A percentile compares a stretch with the other conserved stretches of the same genome.
Conservation (phyloP, 2,797 vertebrate genomes). For the Delichon dasypus region DNA sequence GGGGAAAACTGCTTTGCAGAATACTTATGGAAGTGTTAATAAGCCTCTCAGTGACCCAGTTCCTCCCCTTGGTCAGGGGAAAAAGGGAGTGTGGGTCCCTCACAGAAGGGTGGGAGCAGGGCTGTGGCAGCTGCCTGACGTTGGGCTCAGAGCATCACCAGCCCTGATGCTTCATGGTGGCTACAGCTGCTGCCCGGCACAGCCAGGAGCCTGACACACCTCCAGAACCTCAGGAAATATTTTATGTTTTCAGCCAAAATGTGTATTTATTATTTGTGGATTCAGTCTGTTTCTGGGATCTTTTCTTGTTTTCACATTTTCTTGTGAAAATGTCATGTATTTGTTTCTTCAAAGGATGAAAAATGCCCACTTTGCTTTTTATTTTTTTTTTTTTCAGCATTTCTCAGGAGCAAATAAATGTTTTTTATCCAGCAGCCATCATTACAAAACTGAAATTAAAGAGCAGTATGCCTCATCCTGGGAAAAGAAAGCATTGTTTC, state of each 20-base stretch:
- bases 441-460: not conserved
- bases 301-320: not conserved
- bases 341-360: not conserved
- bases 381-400: not conserved
- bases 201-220: not conserved
- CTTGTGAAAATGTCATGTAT: not conserved
- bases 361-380: not conserved
- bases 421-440: not conserved
- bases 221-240: not conserved
- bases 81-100: not conserved
- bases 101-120: not conserved
- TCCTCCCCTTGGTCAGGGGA: not conserved
- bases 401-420: not conserved
- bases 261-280: not conserved
- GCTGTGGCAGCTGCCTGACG: rapidly evolving
- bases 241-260: not conserved
- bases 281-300: not conserved
- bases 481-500: not conserved
- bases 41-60: not conserved
- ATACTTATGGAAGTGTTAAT: not conserved
- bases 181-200: rapidly evolving
- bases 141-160: not conserved
- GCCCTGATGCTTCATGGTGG: not conserved
- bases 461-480: not conserved
- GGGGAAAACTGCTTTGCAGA: not conserved